Evolutionary conservation across 2,113 vertebrate genomes (phyloP).

Genomic region (Misgurnus mizolepis): DNA sequence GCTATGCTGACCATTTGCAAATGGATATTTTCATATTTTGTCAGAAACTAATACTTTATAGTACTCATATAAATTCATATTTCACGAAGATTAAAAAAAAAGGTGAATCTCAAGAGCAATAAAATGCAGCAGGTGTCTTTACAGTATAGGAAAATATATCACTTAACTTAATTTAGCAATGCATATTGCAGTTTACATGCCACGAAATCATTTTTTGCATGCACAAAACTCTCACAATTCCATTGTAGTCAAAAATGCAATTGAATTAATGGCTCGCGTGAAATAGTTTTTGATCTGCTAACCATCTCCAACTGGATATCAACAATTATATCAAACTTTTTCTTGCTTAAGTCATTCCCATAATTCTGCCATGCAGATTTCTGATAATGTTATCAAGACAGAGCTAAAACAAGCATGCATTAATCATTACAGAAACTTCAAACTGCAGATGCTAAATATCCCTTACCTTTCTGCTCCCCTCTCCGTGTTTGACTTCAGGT

Average conservation of each 20-base stretch:
- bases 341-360: background rate
- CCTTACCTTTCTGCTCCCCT: constrained; percentile 75
- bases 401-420: constrained; percentile 34
- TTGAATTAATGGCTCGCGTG: background rate
- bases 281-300: background rate
- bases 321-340: background rate
- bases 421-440: constrained; percentile 23
- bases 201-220: background rate
- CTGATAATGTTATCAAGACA: constrained; percentile 9
- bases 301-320: background rate
- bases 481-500: constrained; percentile 68
- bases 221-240: background rate
- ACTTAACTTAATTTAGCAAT: too few species aligned
- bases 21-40: too few species aligned
- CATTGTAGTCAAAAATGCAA: background rate
- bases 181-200: background rate
- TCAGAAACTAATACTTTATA: too few species aligned
- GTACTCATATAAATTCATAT: background rate
- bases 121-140: background rate
- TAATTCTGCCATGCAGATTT: constrained; percentile 22
- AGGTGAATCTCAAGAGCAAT: background rate
- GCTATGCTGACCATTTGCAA: background rate
- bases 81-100: background rate
- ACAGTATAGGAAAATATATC: background rate
- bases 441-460: constrained; percentile 44